Percentiles rank a stretch among this genome's conserved stretches.
These are phyloP conservation scores for Rachycentron canadum DNA, from an alignment of 2,797 vertebrate species.

Conservation along the genomic window DNA sequence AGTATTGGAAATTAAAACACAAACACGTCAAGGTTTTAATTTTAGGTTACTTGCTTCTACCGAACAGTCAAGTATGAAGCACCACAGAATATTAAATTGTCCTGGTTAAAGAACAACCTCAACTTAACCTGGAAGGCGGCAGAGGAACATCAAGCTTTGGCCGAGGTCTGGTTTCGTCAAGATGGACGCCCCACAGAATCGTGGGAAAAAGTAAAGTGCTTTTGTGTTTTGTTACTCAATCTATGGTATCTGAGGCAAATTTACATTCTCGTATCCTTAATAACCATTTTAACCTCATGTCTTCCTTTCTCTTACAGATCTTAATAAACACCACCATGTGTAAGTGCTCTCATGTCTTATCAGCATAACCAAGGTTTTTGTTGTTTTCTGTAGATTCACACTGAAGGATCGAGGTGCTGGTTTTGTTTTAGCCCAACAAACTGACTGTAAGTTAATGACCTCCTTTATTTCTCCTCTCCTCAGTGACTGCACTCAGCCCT, in stretches of 20 bases:
- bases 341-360: conserved; percentile 54
- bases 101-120: conserved; percentile 64
- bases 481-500: background rate
- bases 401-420: background rate
- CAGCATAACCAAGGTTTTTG: no score
- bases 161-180: conserved; percentile 50
- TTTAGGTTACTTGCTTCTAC: conserved; percentile 7
- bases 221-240: background rate
- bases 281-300: background rate
- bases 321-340: conserved; percentile 34
- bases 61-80: conserved; percentile 75
- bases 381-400: background rate
- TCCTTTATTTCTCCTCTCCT: background rate
- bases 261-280: background rate
- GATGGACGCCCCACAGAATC: background rate
- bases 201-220: conserved; percentile 61
- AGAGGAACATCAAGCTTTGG: conserved; percentile 33
- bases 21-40: background rate
- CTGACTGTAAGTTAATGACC: background rate
- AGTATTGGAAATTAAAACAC: background rate
- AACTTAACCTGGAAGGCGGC: conserved; percentile 53
- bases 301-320: conserved; percentile 52
- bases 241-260: background rate
- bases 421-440: background rate
- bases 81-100: conserved; percentile 48